phyloP scores from a whole-genome alignment of 1,140 invertebrate species.

The Doryteuthis pealeii region DNA sequence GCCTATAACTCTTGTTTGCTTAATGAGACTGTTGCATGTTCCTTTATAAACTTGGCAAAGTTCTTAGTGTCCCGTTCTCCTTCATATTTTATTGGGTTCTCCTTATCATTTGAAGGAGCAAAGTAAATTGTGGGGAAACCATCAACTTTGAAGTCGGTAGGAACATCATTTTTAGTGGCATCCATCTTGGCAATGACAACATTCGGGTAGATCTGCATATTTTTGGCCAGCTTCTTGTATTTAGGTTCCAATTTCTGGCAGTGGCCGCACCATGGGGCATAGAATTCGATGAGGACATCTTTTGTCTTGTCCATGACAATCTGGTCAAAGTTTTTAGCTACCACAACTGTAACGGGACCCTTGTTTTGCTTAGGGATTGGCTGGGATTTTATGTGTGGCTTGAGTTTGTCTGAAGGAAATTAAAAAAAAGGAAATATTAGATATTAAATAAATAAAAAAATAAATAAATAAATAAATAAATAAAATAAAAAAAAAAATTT shows the following conservation, averaged over 20 bases:
- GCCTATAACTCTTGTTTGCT: conserved; percentile 15
- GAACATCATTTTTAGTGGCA: conserved; percentile 98
- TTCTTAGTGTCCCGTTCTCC: conserved; percentile 91
- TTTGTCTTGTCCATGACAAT: conserved; percentile 86
- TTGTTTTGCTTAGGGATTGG: conserved; percentile 83
- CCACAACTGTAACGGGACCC: conserved; percentile 83
- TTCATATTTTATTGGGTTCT: conserved; percentile 81
- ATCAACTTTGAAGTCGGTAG: conserved; percentile 80
- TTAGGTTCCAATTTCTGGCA: conserved; percentile 93
- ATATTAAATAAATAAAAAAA: conserved; percentile 15
- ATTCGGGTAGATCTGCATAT: conserved; percentile 78
- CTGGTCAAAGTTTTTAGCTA: conserved; percentile 95
- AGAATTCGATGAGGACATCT: conserved; percentile 95
- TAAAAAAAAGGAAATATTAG: too few species aligned
- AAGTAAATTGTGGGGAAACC: conserved; percentile 97
- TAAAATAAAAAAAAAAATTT: not conserved
- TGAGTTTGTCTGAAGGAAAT: conserved; percentile 66
- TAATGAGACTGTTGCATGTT: conserved; percentile 76
- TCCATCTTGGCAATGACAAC: conserved; percentile 96
- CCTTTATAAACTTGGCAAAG: conserved; percentile 93
- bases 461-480: not conserved
- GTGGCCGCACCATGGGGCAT: conserved; percentile 98
- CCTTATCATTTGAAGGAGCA: conserved; percentile 82
- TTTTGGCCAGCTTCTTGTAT: conserved; percentile 91
- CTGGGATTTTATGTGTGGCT: conserved; percentile 93